Evolutionary conservation across 2,888 invertebrate genomes (phyloP), one percentile per base, ranked within the genome.

Genomic region (Eubasilissa splendida): DNA sequence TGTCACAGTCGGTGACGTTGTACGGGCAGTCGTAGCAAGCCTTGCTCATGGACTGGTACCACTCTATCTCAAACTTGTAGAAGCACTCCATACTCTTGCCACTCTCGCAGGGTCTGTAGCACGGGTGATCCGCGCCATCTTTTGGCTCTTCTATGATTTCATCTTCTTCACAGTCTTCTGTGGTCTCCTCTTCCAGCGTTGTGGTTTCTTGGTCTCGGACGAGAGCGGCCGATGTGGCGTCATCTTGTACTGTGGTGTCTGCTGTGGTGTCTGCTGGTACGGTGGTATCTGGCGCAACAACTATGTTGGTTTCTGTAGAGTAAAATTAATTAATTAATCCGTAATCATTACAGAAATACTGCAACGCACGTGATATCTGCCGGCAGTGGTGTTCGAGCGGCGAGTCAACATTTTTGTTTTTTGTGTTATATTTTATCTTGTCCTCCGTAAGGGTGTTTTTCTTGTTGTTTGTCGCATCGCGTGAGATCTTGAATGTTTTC

Each of bases 1-100:
- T 90, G 68, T 88, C 89, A 86, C 98, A 98, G 86, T 97, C 96
- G 0, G 93, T 92, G 0, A 88, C 84, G 86, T 95, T 95, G 80
- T 89, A 91, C 0, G 97, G 97, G 86, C 98, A 97, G 85, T 94
- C 89, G 86, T 92, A 96, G 85, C 97, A 97, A 0, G 97, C 97
- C 87, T 97, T 97, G 86, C 96, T 96, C 91, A 96, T 92, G 0
- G 96, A 95, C 84, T 94, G 93, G 87, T 96, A 97, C 92, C 94
- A 94, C 87, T 97, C 97, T 5, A 96, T 86, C n/a, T 90, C 91
- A 85, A 96, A 96, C 85, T 91, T 90, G 86, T 95, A 96, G 79
- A 92, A 90, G 85, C 96, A 96, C 42, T 91, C 90, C 93, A 93
- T 93, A 1, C 93, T 91, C 7, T 91, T 89, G 0, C 90, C 92